Percentiles rank a stretch among this genome's conserved stretches.
These are phyloP conservation scores for Athetis lepigone DNA, from an alignment of 2,888 invertebrate genomes.

Conservation along the genomic window DNA sequence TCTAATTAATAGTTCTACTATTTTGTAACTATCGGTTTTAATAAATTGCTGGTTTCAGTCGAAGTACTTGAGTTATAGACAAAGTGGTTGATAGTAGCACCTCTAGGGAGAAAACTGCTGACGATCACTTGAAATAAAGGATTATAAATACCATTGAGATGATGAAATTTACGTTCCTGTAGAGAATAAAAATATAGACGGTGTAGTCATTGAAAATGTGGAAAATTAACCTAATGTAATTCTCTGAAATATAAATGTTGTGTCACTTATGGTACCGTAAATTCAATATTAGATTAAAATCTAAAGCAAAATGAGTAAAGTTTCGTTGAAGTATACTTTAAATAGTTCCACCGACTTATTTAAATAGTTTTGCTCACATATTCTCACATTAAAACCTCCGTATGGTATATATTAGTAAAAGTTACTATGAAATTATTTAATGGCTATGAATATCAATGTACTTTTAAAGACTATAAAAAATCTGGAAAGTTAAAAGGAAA, in stretches of 20 bases:
- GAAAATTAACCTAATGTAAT: conserved; percentile 1
- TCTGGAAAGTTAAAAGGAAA: conserved; percentile 61
- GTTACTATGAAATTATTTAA: conserved; percentile 60
- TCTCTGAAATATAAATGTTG: conserved; percentile 6
- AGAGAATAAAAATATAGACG: conserved; percentile 6
- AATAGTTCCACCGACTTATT: conserved; percentile 30
- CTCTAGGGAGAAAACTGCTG: conserved; percentile 27
- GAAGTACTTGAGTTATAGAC: conserved; percentile 34
- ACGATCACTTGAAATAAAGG: conserved; percentile 33
- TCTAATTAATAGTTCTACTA: conserved; percentile 21
- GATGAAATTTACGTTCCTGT: background rate
- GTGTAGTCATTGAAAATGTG: background rate
- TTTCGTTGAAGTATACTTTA: conserved; percentile 35
- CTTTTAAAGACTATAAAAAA: conserved; percentile 61
- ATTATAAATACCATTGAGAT: conserved; percentile 25
- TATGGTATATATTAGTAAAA: conserved; percentile 53
- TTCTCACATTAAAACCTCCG: conserved; percentile 45
- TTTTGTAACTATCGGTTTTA: conserved; percentile 23
- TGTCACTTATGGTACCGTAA: conserved; percentile 1
- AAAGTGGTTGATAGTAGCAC: conserved; percentile 16
- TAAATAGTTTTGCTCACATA: conserved; percentile 51
- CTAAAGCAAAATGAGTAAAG: conserved; percentile 44
- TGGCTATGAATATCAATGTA: conserved; percentile 64
- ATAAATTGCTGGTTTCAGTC: conserved; percentile 42
- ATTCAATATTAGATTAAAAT: conserved; percentile 33